Percentiles rank a stretch among this genome's conserved stretches.
phyloP scores from a whole-genome alignment of 1,140 invertebrate genomes.

The Anoplophora glabripennis region DNA sequence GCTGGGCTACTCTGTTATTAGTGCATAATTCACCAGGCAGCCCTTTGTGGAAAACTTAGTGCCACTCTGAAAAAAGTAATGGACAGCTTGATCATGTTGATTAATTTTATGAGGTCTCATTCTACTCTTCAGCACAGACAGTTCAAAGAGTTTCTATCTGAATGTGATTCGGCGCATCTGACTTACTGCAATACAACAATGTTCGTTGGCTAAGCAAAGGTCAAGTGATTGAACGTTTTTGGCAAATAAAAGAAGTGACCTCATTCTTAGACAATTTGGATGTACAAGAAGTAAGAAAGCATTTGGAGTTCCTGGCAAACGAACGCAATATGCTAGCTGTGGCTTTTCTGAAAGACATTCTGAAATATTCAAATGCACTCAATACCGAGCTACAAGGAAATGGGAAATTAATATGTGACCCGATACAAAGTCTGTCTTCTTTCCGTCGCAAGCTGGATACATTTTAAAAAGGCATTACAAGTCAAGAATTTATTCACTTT shows the following conservation, averaged over 20 bases:
- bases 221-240: conserved; percentile 18
- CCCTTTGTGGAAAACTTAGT: conserved; percentile 18
- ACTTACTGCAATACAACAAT: conserved; percentile 21
- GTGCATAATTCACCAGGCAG: conserved; percentile 13
- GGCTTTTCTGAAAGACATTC: conserved; percentile 4
- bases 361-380: conserved; percentile 16
- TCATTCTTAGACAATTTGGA: not conserved
- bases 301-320: conserved; percentile 4
- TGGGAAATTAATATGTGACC: conserved; percentile 17
- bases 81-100: conserved; percentile 11
- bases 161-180: conserved; percentile 14
- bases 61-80: conserved; percentile 14
- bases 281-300: conserved; percentile 3
- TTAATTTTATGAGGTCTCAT: conserved; percentile 15
- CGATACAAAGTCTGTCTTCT: conserved; percentile 18
- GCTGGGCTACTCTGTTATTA: conserved; percentile 7
- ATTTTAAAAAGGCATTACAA: conserved; percentile 18
- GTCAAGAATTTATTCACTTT: conserved; percentile 15
- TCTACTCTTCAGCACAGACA: conserved; percentile 16
- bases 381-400: conserved; percentile 3
- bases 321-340: conserved; percentile 12
- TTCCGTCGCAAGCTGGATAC: conserved; percentile 12
- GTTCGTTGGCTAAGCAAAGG: conserved; percentile 18
- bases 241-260: too few relatives aligned
- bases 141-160: conserved; percentile 18